phyloP scores from a whole-genome alignment of 2,113 vertebrate species.

The Channa maculata region DNA sequence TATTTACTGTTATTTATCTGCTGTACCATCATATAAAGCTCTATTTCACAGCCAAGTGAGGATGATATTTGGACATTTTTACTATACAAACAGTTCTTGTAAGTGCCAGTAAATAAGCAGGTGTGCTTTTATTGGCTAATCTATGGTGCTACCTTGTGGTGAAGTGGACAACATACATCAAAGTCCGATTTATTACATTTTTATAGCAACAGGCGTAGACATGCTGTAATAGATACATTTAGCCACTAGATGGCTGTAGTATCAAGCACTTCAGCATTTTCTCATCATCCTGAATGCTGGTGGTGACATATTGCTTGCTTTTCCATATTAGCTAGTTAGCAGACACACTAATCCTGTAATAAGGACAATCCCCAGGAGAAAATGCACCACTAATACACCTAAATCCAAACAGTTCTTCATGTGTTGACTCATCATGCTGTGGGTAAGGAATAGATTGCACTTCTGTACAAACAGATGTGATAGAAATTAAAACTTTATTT shows the following conservation, averaged over 20 bases:
- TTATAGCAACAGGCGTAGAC: too few species aligned
- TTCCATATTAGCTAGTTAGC: neutral
- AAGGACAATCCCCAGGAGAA: constrained; percentile 28
- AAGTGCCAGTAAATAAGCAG: constrained; percentile 11
- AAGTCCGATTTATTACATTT: neutral
- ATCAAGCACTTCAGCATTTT: neutral
- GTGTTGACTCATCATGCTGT: constrained; percentile 13
- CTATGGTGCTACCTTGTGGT: constrained; percentile 29
- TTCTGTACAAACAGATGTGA: constrained; percentile 37
- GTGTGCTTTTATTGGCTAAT: neutral
- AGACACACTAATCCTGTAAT: constrained; percentile 36
- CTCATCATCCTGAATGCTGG: neutral
- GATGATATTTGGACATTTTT: constrained; percentile 8
- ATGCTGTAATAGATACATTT: constrained; percentile 11
- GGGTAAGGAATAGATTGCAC: neutral
- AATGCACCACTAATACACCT: constrained; percentile 10
- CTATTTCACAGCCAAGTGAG: constrained; percentile 6
- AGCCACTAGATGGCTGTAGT: constrained; percentile 77
- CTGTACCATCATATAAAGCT: neutral
- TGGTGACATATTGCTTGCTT: constrained; percentile 8
- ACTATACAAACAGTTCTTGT: neutral
- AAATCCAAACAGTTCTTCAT: constrained; percentile 17
- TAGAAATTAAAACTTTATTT: constrained; percentile 60
- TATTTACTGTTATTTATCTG: constrained; percentile 5
- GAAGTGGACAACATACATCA: neutral